Evolutionary conservation across 2,888 invertebrate genomes (phyloP), one percentile per base, ranked within the genome.

Genomic region (Euproctis similis): DNA sequence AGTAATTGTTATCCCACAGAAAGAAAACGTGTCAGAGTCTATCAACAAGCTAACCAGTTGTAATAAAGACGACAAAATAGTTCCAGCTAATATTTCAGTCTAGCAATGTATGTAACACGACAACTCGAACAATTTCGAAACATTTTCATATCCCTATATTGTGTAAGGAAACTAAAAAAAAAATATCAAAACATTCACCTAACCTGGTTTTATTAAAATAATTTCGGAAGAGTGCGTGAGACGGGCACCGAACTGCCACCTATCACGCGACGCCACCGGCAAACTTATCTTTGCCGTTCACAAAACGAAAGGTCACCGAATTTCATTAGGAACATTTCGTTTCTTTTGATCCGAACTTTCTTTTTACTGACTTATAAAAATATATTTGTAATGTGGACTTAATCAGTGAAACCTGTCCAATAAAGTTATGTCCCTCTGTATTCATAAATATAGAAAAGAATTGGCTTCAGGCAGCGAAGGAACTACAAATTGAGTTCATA

Each of bases 151-250:
- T 37, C 39, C 41, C 42, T 26, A 42, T 52, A 53, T 42, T 45
- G 32, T 37, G n/a, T n/a, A n/a, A n/a, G n/a, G n/a, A n/a, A n/a
- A n/a, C n/a, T n/a, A n/a, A 32, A 41, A 38, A 53, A 53, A 59
- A 57, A 46, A 64, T 59, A 66, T 72, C 71, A 68, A 73, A 78
- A 70, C 70, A 71, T 64, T 64, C 61, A 70, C 66, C 67, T 73
- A 71, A 70, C 68, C 77, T 73, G 71, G 69, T 75, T 78, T 53
- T 78, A 80, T 76, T 78, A 81, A 78, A 81, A 81, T 80, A 72
- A 80, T 82, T 81, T 80, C 58, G 65, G 65, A 66, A 51, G 49
- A 69, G 76, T 82, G 82, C 82, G 82, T 82, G 82, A 65, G 68
- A 44, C 61, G 65, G 59, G 66, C 67, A 60, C 52, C 52, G 43